Evolutionary conservation across 2,113 vertebrate genomes (phyloP), one percentile per base, ranked within the genome.

Genomic region (Terrapene triunguis): DNA sequence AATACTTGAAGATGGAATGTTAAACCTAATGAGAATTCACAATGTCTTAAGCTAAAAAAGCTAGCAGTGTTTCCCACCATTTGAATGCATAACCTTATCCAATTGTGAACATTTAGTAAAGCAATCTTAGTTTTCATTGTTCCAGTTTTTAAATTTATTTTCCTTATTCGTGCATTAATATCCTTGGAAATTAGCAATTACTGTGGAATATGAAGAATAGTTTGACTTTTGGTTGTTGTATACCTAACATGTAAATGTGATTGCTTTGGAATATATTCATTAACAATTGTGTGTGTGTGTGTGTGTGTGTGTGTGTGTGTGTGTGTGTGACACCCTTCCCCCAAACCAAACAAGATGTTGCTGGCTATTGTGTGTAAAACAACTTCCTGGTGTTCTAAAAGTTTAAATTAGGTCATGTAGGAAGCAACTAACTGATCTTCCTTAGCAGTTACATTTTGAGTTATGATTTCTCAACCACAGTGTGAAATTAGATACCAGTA

Each of bases 341-440:
- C 93, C 91, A 65, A 72, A 53, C 82, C 4, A 85, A 55, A 79
- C 87, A 86, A 96, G 92, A 47, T 82, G n/a, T 4, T 53, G 48
- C 13, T 93, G 86, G 83, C 82, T 82, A 42, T 65, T 1, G 51
- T 14, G 19, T 55, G 88, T 47, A 91, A 42, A 91, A 42, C n/a
- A 81, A 93, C 83, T 97, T 98, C 91, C 92, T 95, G 89, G 82
- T 94, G 87, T 95, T 93, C 69, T 47, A 80, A 82, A 89, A 95
- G 24, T 84, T 89, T 93, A 27, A 1, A 14, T 93, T 93, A 94
- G 92, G 62, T 96, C 93, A 80, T 89, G 92, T 94, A 94, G 87
- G 84, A 95, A 95, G 85, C 62, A 89, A 42, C 91, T 80, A 32
- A 96, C 89, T 87, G 84, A 86, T 97, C 35, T 89, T 94, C 92